A percentile compares a stretch with the other conserved stretches of the same genome.
phyloP scores from a whole-genome alignment of 1,140 invertebrate genomes.

The Aphidius gifuensis region DNA sequence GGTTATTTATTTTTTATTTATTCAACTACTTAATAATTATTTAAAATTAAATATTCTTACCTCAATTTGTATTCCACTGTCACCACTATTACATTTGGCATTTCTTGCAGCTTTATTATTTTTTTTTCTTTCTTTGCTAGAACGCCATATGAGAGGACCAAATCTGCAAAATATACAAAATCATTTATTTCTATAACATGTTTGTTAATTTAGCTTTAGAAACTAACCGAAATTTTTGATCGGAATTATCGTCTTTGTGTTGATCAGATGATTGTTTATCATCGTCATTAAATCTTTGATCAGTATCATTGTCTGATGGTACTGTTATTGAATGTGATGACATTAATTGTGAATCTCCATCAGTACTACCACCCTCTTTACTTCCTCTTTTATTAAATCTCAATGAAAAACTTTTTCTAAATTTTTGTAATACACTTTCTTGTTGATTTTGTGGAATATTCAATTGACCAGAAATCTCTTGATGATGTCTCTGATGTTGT shows the following conservation, averaged over 20 bases:
- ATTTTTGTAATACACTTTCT: slow-evolving; percentile 65
- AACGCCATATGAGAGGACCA: slow-evolving; percentile 68
- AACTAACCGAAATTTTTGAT: slow-evolving; percentile 52
- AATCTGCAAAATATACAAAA: slow-evolving; percentile 53
- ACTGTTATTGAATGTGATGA: slow-evolving; percentile 14
- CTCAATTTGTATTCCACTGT: slow-evolving; percentile 73
- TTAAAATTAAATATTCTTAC: slow-evolving; percentile 40
- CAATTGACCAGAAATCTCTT: slow-evolving; percentile 27
- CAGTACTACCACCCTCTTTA: slow-evolving; percentile 48
- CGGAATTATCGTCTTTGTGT: slow-evolving; percentile 47
- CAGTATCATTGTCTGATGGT: slow-evolving; percentile 45
- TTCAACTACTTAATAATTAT: neutral
- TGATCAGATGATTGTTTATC: slow-evolving; percentile 37
- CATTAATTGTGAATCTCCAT: slow-evolving; percentile 42
- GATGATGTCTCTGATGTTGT: slow-evolving; percentile 42
- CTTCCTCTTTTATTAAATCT: slow-evolving; percentile 60
- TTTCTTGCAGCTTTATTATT: slow-evolving; percentile 65
- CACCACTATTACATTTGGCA: slow-evolving; percentile 73
- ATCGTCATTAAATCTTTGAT: slow-evolving; percentile 34
- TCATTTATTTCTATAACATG: neutral
- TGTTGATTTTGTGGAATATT: slow-evolving; percentile 31
- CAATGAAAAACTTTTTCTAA: slow-evolving; percentile 67
- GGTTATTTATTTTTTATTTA: neutral
- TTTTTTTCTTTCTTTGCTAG: slow-evolving; percentile 69
- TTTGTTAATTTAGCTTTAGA: neutral